These are phyloP conservation scores for Scaptomyza cyrtandrae DNA, from an alignment of 2,888 invertebrate genomes.

Conservation along the genomic window DNA sequence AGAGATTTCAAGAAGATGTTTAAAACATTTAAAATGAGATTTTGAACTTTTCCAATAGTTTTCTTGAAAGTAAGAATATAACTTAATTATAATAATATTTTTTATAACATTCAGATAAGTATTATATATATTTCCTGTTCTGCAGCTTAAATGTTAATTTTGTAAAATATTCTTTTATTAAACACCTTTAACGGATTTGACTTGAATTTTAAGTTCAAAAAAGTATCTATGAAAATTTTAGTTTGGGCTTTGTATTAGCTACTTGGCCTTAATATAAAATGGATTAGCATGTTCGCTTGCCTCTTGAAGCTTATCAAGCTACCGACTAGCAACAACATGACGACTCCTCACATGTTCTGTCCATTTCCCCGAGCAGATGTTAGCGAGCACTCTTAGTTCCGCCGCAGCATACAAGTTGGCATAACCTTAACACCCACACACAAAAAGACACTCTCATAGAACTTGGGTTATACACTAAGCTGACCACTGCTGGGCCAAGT, in stretches of 20 bases:
- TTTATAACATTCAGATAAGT: no score
- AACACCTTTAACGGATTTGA: no score
- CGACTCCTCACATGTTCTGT: constrained; percentile 32
- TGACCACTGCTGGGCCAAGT: constrained; percentile 57
- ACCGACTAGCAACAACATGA: constrained; percentile 37
- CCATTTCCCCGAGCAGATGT: constrained; percentile 43
- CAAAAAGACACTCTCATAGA: constrained; percentile 10
- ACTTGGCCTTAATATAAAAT: constrained; percentile 5
- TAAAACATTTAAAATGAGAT: not conserved
- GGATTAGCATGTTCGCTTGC: constrained; percentile 17
- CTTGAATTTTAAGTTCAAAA: not conserved
- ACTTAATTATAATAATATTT: no score
- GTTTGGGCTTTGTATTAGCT: not conserved
- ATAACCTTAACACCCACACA: constrained; percentile 28
- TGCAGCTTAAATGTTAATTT: no score
- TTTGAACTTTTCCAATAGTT: not conserved
- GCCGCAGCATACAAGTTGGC: constrained; percentile 17
- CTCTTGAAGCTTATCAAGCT: constrained; percentile 12
- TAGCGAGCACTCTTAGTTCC: constrained; percentile 42
- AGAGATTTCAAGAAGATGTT: not conserved
- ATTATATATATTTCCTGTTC: no score
- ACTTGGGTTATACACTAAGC: constrained; percentile 61
- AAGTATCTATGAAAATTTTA: not conserved
- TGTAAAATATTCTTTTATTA: no score
- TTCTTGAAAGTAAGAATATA: no score